Evolutionary conservation across 2,113 vertebrate genomes (phyloP).

Genomic region (Thamnophis sirtalis): DNA sequence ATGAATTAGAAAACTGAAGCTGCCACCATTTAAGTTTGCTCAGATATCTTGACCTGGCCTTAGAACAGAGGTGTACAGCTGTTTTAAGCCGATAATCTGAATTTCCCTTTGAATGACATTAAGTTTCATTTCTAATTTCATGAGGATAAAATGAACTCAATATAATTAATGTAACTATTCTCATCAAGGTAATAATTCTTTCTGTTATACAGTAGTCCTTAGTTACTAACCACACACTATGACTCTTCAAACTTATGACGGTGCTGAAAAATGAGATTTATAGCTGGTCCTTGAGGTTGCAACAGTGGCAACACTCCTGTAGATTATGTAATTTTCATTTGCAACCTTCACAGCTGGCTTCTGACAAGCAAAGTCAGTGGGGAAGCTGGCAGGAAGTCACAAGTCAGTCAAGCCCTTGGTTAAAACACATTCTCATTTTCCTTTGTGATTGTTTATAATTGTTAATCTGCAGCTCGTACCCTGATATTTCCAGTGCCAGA

Average conservation of each 20-base stretch:
- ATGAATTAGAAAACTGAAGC: neutral
- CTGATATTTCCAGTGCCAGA: neutral
- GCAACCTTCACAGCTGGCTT: neutral
- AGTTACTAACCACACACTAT: neutral
- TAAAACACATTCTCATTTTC: neutral
- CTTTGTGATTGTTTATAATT: neutral
- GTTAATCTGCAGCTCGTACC: neutral
- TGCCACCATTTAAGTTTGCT: neutral
- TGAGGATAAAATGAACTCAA: neutral
- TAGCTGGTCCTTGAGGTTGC: neutral
- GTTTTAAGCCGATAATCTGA: neutral
- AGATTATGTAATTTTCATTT: neutral
- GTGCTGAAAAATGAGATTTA: neutral
- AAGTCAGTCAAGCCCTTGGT: neutral
- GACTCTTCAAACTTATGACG: neutral
- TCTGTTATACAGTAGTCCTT: neutral
- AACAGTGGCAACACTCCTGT: neutral
- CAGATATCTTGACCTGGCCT: neutral
- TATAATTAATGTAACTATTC: neutral
- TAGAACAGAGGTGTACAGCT: neutral
- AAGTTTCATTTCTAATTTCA: neutral
- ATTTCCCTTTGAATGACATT: neutral
- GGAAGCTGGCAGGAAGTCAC: neutral
- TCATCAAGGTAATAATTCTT: neutral
- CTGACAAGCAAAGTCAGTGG: neutral